phyloP scores from a whole-genome alignment of 64 coral and sea anemone genomes.

The Hydrozoanthus tunicans region DNA sequence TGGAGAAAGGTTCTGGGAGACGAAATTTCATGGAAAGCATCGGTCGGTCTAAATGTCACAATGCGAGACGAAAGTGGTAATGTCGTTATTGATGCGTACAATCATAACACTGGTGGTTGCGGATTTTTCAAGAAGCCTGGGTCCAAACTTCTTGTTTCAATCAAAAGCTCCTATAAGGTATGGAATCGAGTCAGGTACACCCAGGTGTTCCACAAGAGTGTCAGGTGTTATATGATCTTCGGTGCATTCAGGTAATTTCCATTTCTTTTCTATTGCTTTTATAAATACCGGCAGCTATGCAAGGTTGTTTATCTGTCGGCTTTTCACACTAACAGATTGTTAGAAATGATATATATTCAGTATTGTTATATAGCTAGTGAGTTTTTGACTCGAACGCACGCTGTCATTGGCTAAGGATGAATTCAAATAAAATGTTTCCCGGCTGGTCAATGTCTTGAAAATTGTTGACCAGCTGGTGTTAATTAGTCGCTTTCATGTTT shows the following conservation, averaged over 20 bases:
- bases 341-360: too few relatives aligned
- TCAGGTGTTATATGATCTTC: slow-evolving; percentile 35
- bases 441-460: too few relatives aligned
- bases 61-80: background rate
- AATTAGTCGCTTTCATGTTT: too few relatives aligned
- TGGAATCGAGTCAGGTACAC: slow-evolving; percentile 52
- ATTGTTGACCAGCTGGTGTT: too few relatives aligned
- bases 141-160: slow-evolving; percentile 39
- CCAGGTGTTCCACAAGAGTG: background rate
- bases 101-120: slow-evolving; percentile 12
- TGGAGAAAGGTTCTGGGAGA: background rate
- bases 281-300: too few relatives aligned
- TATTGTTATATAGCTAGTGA: too few relatives aligned
- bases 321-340: background rate
- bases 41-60: background rate
- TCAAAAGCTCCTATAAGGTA: background rate
- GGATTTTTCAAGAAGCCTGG: background rate
- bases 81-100: background rate
- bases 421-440: too few relatives aligned
- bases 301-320: background rate
- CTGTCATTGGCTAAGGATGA: too few relatives aligned
- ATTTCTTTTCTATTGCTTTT: background rate
- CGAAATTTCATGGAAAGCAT: background rate
- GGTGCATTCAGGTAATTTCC: slow-evolving; percentile 34
- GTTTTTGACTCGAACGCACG: too few relatives aligned